Base-by-base conservation (phyloP, 2,888 invertebrate genomes). In the Melanargia galathea region DNA sequence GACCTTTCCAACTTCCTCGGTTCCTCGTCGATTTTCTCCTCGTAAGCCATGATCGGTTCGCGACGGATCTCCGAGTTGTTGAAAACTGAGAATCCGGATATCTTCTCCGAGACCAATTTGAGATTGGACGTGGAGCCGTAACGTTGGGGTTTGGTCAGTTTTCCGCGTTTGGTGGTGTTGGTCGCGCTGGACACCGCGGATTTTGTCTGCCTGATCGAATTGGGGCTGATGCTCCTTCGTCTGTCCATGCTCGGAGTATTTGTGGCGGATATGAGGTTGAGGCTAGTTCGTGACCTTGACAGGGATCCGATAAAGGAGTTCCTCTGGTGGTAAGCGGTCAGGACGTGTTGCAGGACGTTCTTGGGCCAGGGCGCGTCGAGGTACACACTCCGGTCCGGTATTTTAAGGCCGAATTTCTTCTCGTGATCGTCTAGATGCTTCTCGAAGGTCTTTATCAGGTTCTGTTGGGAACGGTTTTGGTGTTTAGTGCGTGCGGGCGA, bases 281-380 rank as follows among this genome's bases (percentile, higher is more conserved):
- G 77, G 33, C 93, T 92, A 0, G 93, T 93, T 16, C 93, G 83
- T 0, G 93, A 93, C 0, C 93, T 79, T 0, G 93, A 91, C 48
- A 94, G 73, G 4, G 92, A 90, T 10, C 92, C 93, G 8, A 93
- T 90, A 71, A 93, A 92, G 10, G 88, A 85, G 8, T 75, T 86
- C 1, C 90, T 60, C 56, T 90, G 90, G 0, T 91, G 85, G 73
- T 89, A 85, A 0, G 83, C 80, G 62, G 76, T 75, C 0, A 92
- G 72, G 0, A 90, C 81, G 62, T 89, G 90, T 13, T 90, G 90
- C 0, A 92, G 70, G 0, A 90, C 91, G 69, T 92, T 92, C 65
- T 82, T 79, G 0, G 92, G 92, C 89, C 88, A 92, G 0, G 90
- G 87, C 0, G 73, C 85, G 70, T 87, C 84, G 0, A 90, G 64